Base-by-base conservation (phyloP, 2,888 invertebrate species). In the Alloscopus bannaensis region DNA sequence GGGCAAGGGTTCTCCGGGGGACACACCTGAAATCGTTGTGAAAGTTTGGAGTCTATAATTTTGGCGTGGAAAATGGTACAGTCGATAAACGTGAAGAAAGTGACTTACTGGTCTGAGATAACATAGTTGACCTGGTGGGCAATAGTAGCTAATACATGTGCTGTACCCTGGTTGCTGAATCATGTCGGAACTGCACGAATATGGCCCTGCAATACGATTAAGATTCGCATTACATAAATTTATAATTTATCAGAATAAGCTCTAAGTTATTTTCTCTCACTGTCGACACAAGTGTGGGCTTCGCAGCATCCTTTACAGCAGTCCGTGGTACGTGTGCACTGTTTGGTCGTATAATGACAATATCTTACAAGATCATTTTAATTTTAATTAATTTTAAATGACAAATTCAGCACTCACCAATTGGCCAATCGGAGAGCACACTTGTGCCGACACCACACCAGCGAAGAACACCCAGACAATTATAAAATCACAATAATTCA, bases 301-400 rank as follows among this genome's bases (percentile, higher is more conserved):
- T 84, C 82, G 45, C 84, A 84, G 52, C 84, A 84, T 29, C 84
- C 84, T 75, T 82, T 82, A 59, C 84, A 84, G 45, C 84, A 84
- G 29, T 84, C 84, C 1, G 80, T 80, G 4, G 80, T 82, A 31
- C 78, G 24, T 0, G 81, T 80, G 40, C 84, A 84, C 84, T 84
- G 28, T 18, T 59, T 36, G 8, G 6, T 6, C n/a, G n/a, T n/a
- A n/a, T n/a, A n/a, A n/a, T n/a, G n/a, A n/a, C 47, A 47, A 13
- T 4, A 47, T 47, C 11, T 47, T n/a, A n/a, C 47, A 47, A 36
- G 36, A 8, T 45, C 18, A 16, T 16, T 45, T 4, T 45, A 11
- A 52, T 16, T 52, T 52, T 22, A 20, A 52, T 22, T n/a, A 68
- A 66, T 36, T 52, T 29, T 13, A 18, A 3, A 45, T 16, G 18